phyloP scores from a whole-genome alignment of 2,113 vertebrate species.

The Monarcha castaneiventris region DNA sequence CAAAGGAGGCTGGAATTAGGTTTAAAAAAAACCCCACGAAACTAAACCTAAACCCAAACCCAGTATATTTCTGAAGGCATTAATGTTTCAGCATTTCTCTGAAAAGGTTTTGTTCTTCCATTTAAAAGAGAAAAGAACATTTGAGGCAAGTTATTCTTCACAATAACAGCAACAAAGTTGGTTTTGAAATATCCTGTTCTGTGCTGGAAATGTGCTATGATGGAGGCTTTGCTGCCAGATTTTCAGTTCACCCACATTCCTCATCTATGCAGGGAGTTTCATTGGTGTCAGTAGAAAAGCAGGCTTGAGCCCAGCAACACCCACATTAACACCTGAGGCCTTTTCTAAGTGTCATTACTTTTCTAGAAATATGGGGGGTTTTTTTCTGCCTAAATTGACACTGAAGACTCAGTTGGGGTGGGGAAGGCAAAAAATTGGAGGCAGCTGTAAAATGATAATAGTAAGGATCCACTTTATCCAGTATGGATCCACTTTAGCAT shows the following conservation, averaged over 20 bases:
- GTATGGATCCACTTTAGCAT: not conserved
- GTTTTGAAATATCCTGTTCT: not conserved
- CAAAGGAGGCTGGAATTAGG: not conserved
- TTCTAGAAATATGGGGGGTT: not conserved
- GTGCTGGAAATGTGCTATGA: not conserved
- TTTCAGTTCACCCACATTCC: not conserved
- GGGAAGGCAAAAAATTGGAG: not conserved
- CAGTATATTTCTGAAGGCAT: not conserved
- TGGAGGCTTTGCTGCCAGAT: not conserved
- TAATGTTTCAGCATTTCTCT: not conserved
- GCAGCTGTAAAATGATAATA: not conserved
- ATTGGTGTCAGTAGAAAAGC: not conserved
- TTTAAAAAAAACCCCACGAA: not conserved
- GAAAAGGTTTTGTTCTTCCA: not conserved
- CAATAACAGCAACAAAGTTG: not conserved
- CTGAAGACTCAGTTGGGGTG: not conserved
- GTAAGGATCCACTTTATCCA: not conserved
- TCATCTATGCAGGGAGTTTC: not conserved
- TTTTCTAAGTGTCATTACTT: not conserved
- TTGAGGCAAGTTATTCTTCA: not conserved
- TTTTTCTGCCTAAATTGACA: not conserved
- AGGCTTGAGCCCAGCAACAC: not conserved
- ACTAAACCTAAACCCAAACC: not conserved
- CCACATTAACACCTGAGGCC: not conserved
- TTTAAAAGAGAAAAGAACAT: not conserved